phyloP scores from a whole-genome alignment of 2,888 invertebrate species.

The Schizaphis graminum region DNA sequence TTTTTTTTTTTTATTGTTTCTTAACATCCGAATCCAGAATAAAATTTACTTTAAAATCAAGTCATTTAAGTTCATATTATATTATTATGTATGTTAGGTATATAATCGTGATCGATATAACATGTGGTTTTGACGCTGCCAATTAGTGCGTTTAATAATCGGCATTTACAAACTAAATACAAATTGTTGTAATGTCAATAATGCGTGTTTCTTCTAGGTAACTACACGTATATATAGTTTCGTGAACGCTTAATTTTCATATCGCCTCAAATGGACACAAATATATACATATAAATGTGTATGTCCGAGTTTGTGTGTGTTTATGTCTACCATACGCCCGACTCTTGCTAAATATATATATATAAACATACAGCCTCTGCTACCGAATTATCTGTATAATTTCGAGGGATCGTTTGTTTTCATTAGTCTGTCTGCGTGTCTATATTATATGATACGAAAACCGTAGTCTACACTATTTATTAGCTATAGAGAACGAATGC shows the following conservation, averaged over 20 bases:
- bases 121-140: neutral
- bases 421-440: neutral
- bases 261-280: neutral
- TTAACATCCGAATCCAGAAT: neutral
- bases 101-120: neutral
- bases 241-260: neutral
- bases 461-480: neutral
- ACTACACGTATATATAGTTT: neutral
- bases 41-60: too few relatives aligned
- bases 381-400: constrained; percentile 20
- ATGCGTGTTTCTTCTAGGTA: neutral
- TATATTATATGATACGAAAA: neutral
- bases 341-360: neutral
- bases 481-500: neutral
- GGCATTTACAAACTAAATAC: neutral
- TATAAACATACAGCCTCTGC: too few relatives aligned
- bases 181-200: neutral
- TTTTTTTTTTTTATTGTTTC: neutral
- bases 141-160: neutral
- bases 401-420: constrained; percentile 28
- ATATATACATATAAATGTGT: neutral
- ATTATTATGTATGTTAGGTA: too few relatives aligned
- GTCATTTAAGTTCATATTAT: too few relatives aligned
- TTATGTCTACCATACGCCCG: neutral
- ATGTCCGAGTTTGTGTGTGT: neutral